phyloP scores from a whole-genome alignment of 1,140 invertebrate genomes.

The Pogonognathellus flavescens region DNA sequence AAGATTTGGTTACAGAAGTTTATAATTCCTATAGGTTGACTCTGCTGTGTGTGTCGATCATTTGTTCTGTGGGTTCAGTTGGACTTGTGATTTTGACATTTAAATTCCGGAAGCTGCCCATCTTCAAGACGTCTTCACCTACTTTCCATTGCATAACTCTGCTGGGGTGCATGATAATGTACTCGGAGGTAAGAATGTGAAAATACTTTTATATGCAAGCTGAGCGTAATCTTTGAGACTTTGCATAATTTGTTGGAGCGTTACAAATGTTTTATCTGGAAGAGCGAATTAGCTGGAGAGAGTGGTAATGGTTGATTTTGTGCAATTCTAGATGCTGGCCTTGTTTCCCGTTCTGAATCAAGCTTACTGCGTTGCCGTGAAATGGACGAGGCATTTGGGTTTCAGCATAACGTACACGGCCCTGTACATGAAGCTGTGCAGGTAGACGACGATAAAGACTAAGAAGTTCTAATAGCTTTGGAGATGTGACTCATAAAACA shows the following conservation, averaged over 20 bases:
- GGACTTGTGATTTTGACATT: slow-evolving; percentile 83
- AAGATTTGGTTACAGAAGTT: too few relatives aligned
- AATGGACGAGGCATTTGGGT: slow-evolving; percentile 91
- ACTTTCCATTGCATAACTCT: slow-evolving; percentile 90
- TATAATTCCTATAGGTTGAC: slow-evolving; percentile 76
- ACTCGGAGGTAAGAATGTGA: slow-evolving; percentile 80
- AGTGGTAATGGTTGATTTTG: not conserved
- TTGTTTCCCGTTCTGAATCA: slow-evolving; percentile 87
- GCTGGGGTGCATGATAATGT: slow-evolving; percentile 90
- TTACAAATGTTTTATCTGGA: too few relatives aligned
- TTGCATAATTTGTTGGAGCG: too few relatives aligned
- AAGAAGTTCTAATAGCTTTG: not conserved
- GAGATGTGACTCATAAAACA: not conserved
- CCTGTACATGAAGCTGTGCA: slow-evolving; percentile 92
- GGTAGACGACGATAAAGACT: slow-evolving; percentile 73
- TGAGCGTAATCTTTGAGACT: too few relatives aligned
- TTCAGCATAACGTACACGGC: slow-evolving; percentile 93
- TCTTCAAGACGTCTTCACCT: slow-evolving; percentile 91
- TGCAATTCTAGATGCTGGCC: slow-evolving; percentile 82
- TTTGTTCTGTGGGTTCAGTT: slow-evolving; percentile 82
- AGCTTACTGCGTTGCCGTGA: slow-evolving; percentile 87
- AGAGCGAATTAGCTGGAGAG: not conserved
- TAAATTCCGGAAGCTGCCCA: slow-evolving; percentile 84
- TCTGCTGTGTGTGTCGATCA: slow-evolving; percentile 83
- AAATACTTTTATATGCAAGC: too few relatives aligned